Conservation (phyloP, 2,113 vertebrate genomes). For the Cygnus atratus region DNA sequence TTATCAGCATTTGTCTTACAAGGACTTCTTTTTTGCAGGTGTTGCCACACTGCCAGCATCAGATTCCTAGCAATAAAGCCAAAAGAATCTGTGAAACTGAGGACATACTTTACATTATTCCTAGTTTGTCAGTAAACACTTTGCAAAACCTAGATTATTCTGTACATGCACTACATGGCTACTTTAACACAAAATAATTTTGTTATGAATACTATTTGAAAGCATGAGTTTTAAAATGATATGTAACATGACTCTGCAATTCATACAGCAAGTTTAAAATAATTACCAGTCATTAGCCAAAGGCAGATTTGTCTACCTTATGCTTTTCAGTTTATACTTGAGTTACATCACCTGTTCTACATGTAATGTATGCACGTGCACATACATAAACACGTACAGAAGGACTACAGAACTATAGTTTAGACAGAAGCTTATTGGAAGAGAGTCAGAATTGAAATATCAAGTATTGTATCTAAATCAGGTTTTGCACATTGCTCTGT, state of each 20-base stretch:
- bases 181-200: not conserved
- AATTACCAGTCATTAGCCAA: not conserved
- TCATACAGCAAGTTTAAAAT: not conserved
- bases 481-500: not conserved
- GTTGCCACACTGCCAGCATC: not conserved
- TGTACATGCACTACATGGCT: accelerated
- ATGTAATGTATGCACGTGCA: not conserved
- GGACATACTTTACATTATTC: not conserved
- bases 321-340: not conserved
- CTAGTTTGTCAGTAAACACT: not conserved
- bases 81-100: not conserved
- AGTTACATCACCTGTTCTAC: not conserved
- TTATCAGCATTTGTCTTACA: not conserved
- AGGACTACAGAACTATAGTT: not conserved
- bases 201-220: not conserved
- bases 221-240: not conserved
- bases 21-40: not conserved
- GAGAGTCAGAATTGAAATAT: not conserved
- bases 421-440: not conserved
- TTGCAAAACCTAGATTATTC: not conserved
- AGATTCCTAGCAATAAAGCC: not conserved
- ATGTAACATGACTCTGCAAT: not conserved
- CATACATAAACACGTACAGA: accelerated
- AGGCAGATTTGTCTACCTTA: not conserved
- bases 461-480: not conserved